phyloP scores from a whole-genome alignment of 53 echinoderm and acorn worm species.

The Antedon mediterranea region DNA sequence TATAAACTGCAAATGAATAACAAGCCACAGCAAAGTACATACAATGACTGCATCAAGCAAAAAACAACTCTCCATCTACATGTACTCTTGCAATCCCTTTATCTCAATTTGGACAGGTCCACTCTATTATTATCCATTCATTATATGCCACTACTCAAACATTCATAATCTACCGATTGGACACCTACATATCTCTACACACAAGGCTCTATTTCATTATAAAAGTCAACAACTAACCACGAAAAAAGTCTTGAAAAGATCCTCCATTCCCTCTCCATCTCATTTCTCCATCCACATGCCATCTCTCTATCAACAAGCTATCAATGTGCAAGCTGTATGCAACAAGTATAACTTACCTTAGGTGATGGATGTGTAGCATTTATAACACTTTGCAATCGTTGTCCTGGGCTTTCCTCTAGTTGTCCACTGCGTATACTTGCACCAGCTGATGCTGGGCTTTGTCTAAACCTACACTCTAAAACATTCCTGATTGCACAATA shows the following conservation, averaged over 20 bases:
- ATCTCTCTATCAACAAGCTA: not conserved
- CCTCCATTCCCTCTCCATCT: too few relatives aligned
- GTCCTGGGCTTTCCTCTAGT: slow-evolving; percentile 57
- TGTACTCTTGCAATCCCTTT: not conserved
- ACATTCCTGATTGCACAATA: slow-evolving; percentile 90
- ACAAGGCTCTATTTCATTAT: not conserved
- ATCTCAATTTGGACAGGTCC: not conserved
- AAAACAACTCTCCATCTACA: too few relatives aligned
- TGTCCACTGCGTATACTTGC: slow-evolving; percentile 43
- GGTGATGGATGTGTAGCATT: slow-evolving; percentile 96
- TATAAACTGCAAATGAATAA: too few relatives aligned
- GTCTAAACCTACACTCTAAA: slow-evolving; percentile 73
- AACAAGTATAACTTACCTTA: slow-evolving; percentile 42
- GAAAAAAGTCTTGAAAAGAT: too few relatives aligned
- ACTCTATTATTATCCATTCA: not conserved
- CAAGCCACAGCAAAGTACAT: too few relatives aligned
- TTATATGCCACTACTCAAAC: too few relatives aligned
- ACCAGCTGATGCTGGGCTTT: slow-evolving; percentile 49
- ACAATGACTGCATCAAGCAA: too few relatives aligned
- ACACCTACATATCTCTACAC: not conserved
- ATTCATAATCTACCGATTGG: too few relatives aligned
- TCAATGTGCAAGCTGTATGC: not conserved
- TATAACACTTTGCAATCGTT: slow-evolving; percentile 82
- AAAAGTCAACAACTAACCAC: too few relatives aligned
- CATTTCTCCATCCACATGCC: too few relatives aligned